Base-by-base conservation (phyloP, 2,888 invertebrate genomes). In the Cephus spinipes region DNA sequence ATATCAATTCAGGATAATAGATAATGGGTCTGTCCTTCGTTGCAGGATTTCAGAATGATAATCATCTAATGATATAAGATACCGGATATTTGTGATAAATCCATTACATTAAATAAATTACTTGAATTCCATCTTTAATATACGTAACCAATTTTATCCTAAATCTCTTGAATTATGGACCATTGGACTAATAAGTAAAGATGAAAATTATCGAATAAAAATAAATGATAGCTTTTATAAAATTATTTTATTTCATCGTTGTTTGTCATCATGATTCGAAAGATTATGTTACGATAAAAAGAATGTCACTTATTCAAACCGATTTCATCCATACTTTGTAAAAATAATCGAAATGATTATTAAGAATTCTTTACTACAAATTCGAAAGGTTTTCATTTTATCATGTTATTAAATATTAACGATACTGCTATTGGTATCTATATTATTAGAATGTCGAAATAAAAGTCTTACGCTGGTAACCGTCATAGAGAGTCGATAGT, bases 1-100 rank as follows among this genome's bases (percentile, higher is more conserved):
- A 81, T 75, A 75, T 79, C 81, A 79, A 79, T 79, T 82, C 82
- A 71, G 31, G 12, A 55, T 23, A 55, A 55, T 23, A 55, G 23
- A 23, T 55, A 55, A 55, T 23, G 55, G 23, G 9, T 55, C 9
- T 23, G 81, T 76, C 75, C 33, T 78, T 79, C 75, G 36, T 69
- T 74, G 78, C 77, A 81, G 73, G 80, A 78, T 79, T 80, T 83
- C 80, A 78, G 77, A 82, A 78, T 81, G 80, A 78, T 78, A 74
- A 80, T 23, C 23, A 23, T 23, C 40, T 80, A 80, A 81, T 82
- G 83, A 83, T 83, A 82, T 11, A 31, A 9, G 15, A 31, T 81
- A 81, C 80, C 76, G 30, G 4, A 71, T 71, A 71, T 71, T 71
- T 3, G 23, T 32, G 30, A 71, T 71, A 30, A 32, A 71, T 15